Evolutionary conservation across 2,888 invertebrate species (phyloP).

Genomic region (Brachylomia viminalis): DNA sequence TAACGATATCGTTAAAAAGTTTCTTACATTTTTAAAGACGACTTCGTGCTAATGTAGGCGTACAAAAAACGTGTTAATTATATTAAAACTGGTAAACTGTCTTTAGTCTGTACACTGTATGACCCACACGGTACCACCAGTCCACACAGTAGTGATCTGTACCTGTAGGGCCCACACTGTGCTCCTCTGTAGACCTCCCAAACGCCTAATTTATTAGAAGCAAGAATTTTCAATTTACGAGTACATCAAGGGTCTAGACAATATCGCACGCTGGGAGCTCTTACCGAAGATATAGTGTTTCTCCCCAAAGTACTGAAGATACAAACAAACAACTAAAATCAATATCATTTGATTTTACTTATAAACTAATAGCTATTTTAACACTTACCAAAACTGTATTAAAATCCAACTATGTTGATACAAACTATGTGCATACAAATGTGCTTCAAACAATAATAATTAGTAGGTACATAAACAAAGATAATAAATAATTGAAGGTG

Average conservation of each 20-base stretch:
- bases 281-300: conserved; percentile 22
- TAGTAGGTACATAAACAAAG: conserved; percentile 11
- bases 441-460: conserved; percentile 46
- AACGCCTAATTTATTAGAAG: conserved; percentile 48
- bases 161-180: background rate
- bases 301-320: background rate
- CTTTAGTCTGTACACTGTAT: conserved; percentile 13
- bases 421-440: conserved; percentile 56
- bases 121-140: too few species aligned
- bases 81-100: conserved; percentile 48
- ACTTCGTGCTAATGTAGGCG: conserved; percentile 47
- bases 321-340: background rate
- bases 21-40: conserved; percentile 48
- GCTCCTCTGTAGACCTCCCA: conserved; percentile 13
- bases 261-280: conserved; percentile 15
- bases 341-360: conserved; percentile 10
- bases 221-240: conserved; percentile 37
- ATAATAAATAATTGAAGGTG: conserved; percentile 39
- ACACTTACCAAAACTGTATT: conserved; percentile 24
- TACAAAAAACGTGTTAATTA: conserved; percentile 44
- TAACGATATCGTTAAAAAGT: conserved; percentile 65
- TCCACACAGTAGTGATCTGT: background rate
- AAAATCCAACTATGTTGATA: conserved; percentile 18
- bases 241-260: conserved; percentile 34
- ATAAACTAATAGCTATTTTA: conserved; percentile 24